Conservation (phyloP, 2,113 vertebrate genomes). For the Cepphus grylle region DNA sequence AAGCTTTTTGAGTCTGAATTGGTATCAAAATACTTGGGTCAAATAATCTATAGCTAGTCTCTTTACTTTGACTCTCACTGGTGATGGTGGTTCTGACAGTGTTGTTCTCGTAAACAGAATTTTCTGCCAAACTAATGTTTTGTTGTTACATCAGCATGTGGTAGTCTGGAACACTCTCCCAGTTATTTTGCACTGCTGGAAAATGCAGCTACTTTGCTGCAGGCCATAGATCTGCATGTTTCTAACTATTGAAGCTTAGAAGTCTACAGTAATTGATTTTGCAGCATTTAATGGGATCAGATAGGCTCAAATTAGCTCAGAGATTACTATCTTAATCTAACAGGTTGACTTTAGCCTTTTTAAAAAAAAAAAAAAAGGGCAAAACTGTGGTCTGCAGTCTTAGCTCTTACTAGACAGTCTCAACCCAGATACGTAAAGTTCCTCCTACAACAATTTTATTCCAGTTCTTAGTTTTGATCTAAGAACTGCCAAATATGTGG, state of each 20-base stretch:
- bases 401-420: not conserved
- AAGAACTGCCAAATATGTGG: not conserved
- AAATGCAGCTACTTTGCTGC: not conserved
- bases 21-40: not conserved
- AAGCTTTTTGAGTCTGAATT: conserved; percentile 11
- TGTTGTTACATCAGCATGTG: not conserved
- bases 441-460: not conserved
- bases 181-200: not conserved
- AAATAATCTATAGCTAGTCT: not conserved
- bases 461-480: not conserved
- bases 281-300: not conserved
- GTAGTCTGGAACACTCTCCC: not conserved
- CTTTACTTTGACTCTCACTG: not conserved
- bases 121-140: not conserved
- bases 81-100: not conserved
- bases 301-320: not conserved
- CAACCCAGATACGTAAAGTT: not conserved
- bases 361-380: not conserved
- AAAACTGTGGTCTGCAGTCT: not conserved
- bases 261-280: not conserved
- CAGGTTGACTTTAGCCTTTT: not conserved
- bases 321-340: not conserved
- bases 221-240: not conserved
- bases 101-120: not conserved
- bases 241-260: not conserved